These are phyloP conservation scores for Leptogaster cylindrica DNA, from an alignment of 2,888 invertebrate genomes.

Conservation along the genomic window DNA sequence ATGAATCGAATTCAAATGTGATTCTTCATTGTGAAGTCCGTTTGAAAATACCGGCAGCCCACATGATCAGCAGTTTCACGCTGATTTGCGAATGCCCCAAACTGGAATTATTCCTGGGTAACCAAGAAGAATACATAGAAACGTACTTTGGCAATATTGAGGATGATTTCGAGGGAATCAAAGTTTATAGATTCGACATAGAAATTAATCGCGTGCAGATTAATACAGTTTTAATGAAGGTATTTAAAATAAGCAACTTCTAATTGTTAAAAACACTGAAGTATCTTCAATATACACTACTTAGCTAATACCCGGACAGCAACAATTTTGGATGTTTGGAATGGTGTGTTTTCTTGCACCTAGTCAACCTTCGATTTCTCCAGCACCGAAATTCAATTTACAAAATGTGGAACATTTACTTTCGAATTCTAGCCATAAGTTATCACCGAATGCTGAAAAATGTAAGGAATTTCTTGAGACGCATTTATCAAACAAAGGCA, in stretches of 20 bases:
- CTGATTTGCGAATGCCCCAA: constrained; percentile 56
- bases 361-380: too few relatives aligned
- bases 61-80: constrained; percentile 41
- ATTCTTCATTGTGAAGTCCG: constrained; percentile 57
- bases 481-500: constrained; percentile 23
- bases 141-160: constrained; percentile 54
- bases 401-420: constrained; percentile 56
- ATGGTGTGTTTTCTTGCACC: constrained; percentile 53
- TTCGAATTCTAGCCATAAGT: constrained; percentile 49
- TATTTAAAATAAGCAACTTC: not conserved
- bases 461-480: constrained; percentile 52
- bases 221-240: not conserved
- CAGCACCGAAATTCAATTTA: constrained; percentile 52
- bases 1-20: too few relatives aligned
- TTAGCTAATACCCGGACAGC: constrained; percentile 46
- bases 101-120: constrained; percentile 56
- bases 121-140: constrained; percentile 55
- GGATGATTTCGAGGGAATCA: constrained; percentile 51
- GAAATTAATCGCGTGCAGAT: constrained; percentile 52
- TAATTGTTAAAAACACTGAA: too few relatives aligned
- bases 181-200: constrained; percentile 56
- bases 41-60: constrained; percentile 49
- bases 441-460: constrained; percentile 53
- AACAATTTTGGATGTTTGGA: constrained; percentile 58
- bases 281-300: too few relatives aligned